Percentiles rank a stretch among this genome's conserved stretches.
phyloP scores from a whole-genome alignment of 2,888 invertebrate species.

The Mayetiola destructor region DNA sequence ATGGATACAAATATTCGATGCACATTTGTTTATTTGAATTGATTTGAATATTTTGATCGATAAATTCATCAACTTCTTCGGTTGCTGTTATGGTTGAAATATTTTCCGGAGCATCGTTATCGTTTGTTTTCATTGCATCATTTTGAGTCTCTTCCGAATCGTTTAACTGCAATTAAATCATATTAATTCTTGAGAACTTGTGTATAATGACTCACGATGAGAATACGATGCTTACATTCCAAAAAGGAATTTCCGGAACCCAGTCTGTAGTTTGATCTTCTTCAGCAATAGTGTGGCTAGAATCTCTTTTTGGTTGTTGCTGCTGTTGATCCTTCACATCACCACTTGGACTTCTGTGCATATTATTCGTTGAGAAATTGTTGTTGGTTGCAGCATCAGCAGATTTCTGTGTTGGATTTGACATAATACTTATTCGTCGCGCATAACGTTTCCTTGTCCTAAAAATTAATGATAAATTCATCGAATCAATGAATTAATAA shows the following conservation, averaged over 20 bases:
- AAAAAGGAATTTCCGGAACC: slow-evolving; percentile 85
- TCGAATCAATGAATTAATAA: not conserved
- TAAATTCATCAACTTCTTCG: slow-evolving; percentile 56
- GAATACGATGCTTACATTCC: slow-evolving; percentile 55
- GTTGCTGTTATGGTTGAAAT: not conserved
- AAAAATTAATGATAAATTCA: not conserved
- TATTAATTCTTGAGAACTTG: not conserved
- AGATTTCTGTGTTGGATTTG: slow-evolving; percentile 7
- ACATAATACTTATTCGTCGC: not conserved
- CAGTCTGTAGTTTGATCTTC: slow-evolving; percentile 71
- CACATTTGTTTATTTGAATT: slow-evolving; percentile 81
- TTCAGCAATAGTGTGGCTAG: slow-evolving; percentile 39
- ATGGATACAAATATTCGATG: slow-evolving; percentile 67
- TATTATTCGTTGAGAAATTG: not conserved
- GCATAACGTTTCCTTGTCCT: not conserved
- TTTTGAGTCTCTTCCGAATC: not conserved
- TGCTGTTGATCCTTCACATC: not conserved
- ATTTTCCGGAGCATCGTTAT: not conserved
- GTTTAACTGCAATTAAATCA: not conserved
- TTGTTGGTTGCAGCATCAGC: not conserved
- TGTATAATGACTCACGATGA: not conserved
- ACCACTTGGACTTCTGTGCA: not conserved
- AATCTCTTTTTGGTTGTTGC: slow-evolving; percentile 1
- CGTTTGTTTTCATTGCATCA: not conserved
- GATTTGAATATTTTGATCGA: slow-evolving; percentile 75